Conservation (phyloP, 1,140 invertebrate species). For the Triops longicaudatus region DNA sequence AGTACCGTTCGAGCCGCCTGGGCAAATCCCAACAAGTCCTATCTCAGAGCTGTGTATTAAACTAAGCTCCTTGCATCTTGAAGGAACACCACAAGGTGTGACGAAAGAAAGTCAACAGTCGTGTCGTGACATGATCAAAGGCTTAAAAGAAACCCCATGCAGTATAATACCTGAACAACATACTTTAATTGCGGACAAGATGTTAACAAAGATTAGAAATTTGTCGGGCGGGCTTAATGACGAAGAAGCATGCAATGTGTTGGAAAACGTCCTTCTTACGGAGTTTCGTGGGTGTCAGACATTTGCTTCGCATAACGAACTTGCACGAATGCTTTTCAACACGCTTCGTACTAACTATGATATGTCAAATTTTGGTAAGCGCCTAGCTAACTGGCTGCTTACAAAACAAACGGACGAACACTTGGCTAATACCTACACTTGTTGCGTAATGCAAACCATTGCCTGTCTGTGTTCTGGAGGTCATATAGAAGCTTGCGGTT, state of each 20-base stretch:
- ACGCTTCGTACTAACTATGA: neutral
- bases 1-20: neutral
- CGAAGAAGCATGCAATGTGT: neutral
- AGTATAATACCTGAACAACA: constrained; percentile 19
- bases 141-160: neutral
- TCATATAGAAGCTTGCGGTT: neutral
- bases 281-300: neutral
- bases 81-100: neutral
- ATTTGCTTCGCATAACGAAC: neutral
- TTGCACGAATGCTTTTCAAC: neutral
- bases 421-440: neutral
- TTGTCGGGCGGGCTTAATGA: neutral
- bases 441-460: neutral
- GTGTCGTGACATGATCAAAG: neutral
- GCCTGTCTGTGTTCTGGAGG: neutral
- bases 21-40: neutral
- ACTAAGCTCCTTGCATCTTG: neutral
- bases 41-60: neutral
- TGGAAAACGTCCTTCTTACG: neutral
- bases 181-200: constrained; percentile 18
- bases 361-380: neutral
- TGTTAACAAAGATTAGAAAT: neutral
- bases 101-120: constrained; percentile 19
- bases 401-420: neutral
- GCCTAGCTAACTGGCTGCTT: neutral